These are phyloP conservation scores for Drosophila quinaria DNA, from an alignment of 2,888 invertebrate species.

Conservation along the genomic window DNA sequence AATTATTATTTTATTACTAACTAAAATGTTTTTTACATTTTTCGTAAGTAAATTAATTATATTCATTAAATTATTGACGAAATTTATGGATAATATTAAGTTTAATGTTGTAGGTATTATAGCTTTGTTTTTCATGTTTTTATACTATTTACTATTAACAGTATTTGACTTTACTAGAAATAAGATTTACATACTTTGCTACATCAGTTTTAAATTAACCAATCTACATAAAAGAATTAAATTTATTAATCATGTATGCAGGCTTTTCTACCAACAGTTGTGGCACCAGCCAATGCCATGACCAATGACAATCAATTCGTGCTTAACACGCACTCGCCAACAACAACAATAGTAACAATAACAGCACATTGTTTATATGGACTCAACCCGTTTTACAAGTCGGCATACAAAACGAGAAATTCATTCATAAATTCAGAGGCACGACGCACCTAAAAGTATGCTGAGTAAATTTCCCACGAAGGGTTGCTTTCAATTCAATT, in stretches of 20 bases:
- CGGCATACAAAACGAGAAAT: constrained; percentile 34
- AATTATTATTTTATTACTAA: no score
- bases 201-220: neutral
- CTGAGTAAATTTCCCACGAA: constrained; percentile 70
- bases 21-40: neutral
- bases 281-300: constrained; percentile 52
- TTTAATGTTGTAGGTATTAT: no score
- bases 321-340: constrained; percentile 50
- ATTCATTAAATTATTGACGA: neutral
- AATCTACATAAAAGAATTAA: constrained; percentile 21
- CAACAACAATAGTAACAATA: constrained; percentile 1
- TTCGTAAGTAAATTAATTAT: neutral
- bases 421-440: constrained; percentile 70
- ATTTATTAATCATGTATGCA: constrained; percentile 20
- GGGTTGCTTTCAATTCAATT: constrained; percentile 50
- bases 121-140: no score
- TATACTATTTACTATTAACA: no score
- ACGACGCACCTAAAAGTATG: constrained; percentile 40
- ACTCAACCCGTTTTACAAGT: constrained; percentile 38
- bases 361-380: constrained; percentile 7
- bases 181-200: no score
- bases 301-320: constrained; percentile 75
- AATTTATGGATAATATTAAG: no score
- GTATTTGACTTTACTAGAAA: no score
- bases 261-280: constrained; percentile 17